Conservation (phyloP, 2,797 vertebrate genomes). For the Sebastes alutus region DNA sequence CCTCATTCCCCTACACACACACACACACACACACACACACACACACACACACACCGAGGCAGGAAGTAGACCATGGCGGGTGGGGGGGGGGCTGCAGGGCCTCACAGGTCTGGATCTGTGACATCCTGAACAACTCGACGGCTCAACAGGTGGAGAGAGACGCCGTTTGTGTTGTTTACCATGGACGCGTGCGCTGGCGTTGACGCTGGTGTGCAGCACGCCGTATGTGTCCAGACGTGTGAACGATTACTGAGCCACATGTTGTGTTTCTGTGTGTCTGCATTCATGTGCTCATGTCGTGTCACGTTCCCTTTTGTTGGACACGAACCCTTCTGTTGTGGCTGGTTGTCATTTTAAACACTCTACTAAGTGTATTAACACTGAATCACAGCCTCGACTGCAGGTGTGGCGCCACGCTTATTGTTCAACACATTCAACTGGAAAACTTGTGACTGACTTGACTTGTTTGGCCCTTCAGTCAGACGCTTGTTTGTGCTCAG, state of each 20-base stretch:
- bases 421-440: neutral
- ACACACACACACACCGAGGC: neutral
- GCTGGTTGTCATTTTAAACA: neutral
- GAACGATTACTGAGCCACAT: neutral
- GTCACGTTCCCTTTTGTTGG: too few species aligned
- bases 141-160: constrained; percentile 48
- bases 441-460: neutral
- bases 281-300: too few species aligned
- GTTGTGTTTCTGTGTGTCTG: neutral
- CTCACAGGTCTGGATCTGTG: constrained; percentile 38
- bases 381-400: neutral
- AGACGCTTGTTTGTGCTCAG: neutral
- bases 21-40: too few species aligned
- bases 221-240: neutral
- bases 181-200: too few species aligned
- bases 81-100: constrained; percentile 12
- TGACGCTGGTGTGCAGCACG: neutral
- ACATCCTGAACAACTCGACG: constrained; percentile 16
- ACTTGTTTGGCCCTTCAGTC: neutral
- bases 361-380: neutral
- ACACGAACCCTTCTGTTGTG: too few species aligned
- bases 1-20: neutral
- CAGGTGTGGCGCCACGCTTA: too few species aligned
- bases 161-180: neutral
- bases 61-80: too few species aligned